Base-by-base conservation (phyloP, 2,888 invertebrate genomes). In the Athalia rosae region DNA sequence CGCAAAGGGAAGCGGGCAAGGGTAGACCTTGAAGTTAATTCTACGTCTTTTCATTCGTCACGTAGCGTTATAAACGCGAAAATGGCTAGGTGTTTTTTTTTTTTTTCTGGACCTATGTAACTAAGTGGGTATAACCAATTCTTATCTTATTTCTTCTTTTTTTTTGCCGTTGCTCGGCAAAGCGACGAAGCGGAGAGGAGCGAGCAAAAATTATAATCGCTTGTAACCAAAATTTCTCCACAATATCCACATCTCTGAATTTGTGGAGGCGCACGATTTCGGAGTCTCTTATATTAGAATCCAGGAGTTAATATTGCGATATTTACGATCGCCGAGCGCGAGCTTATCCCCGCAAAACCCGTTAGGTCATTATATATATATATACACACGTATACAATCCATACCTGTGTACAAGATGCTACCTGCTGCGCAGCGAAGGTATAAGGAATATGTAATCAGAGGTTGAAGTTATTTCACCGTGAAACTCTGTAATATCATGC, bases 11-110 rank as follows among this genome's bases (percentile, higher is more conserved):
- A 48, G 28, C 9, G 45, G 8, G 74, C 74, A 77, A 80, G 77
- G 80, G 76, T 79, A 59, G 74, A 80, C 86, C 86, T 86, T 86
- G 84, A 48, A 48, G 28, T 48, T n/a, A 45, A n/a, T 50, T 77
- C 61, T 56, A 48, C 47, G 66, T 50, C 73, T 59, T 64, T 73
- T 13, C 56, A 45, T 76, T 66, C 13, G 76, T 76, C 71, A 71
- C 50, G 66, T 45, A 11, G 15, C 43, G 11, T 7, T 56, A 47
- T 47, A 13, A 9, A 15, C 11, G 41, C 7, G 7, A 43, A 58
- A 58, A 58, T n/a, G 56, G 9, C 13, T 13, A 58, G 71, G 71
- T 71, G 71, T 71, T 71, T 67, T 53, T 50, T 13, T n/a, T n/a
- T n/a, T n/a, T n/a, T n/a, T n/a, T n/a, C n/a, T n/a, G 2, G 7